Evolutionary conservation across 2,113 vertebrate genomes (phyloP).

Genomic region (Trochalopteron elliotii): DNA sequence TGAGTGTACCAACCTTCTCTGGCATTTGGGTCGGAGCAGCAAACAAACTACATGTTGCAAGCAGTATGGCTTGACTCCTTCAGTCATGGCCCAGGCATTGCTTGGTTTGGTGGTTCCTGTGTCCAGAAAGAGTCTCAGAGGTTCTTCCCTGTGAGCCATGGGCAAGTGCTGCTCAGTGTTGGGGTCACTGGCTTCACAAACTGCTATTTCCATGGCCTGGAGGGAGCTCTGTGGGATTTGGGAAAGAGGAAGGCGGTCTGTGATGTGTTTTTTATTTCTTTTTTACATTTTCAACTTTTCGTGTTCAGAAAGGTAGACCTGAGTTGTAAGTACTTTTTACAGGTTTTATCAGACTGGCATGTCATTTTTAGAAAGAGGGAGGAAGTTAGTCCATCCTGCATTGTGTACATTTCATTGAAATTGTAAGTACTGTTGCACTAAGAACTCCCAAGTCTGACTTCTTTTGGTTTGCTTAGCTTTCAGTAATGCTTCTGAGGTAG

Average conservation of each 20-base stretch:
- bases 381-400: not conserved
- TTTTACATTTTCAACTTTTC: not conserved
- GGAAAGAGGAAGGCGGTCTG: not conserved
- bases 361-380: not conserved
- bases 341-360: not conserved
- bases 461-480: not conserved
- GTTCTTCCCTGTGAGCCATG: not conserved
- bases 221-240: not conserved
- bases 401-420: not conserved
- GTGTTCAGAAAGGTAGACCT: not conserved
- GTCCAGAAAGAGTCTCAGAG: not conserved
- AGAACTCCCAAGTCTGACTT: fast-evolving
- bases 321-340: not conserved
- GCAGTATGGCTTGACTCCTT: fast-evolving
- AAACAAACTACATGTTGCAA: not conserved
- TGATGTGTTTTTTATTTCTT: not conserved
- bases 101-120: not conserved
- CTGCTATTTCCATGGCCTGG: fast-evolving
- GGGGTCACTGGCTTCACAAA: not conserved
- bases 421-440: not conserved
- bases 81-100: not conserved
- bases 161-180: not conserved
- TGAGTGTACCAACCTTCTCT: not conserved
- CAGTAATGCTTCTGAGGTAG: not conserved
- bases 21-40: not conserved